A percentile compares a stretch with the other conserved stretches of the same genome.
phyloP scores from a whole-genome alignment of 2,888 invertebrate genomes.

The Eupithecia inturbata region DNA sequence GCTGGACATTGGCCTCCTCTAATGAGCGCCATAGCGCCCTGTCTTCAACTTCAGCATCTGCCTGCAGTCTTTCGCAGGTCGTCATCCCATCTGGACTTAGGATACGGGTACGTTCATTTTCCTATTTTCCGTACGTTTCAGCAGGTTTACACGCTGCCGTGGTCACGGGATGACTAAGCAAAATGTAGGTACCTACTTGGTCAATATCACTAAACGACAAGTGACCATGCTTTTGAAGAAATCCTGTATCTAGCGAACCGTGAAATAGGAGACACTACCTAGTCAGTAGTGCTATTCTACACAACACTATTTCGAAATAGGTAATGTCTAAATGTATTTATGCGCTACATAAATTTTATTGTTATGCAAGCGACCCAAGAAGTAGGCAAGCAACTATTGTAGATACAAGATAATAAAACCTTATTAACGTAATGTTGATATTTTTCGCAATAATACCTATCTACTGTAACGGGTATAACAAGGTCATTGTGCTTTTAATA shows the following conservation, averaged over 20 bases:
- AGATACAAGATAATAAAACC: not conserved
- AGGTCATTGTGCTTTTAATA: not conserved
- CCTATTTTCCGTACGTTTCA: not conserved
- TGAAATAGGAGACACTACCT: not conserved
- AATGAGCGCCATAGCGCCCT: too few species aligned
- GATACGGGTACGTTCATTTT: not conserved
- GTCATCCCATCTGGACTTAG: too few species aligned
- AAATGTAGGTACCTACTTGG: not conserved
- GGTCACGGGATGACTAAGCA: not conserved
- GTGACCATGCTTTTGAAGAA: not conserved
- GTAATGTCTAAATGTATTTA: constrained; percentile 3
- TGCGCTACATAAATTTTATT: constrained; percentile 4
- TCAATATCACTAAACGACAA: not conserved
- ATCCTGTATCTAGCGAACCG: not conserved
- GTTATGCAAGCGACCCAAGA: not conserved
- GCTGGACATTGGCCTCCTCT: too few species aligned
- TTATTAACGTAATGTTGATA: not conserved
- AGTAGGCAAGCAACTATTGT: not conserved
- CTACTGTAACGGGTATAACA: not conserved
- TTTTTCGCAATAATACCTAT: constrained; percentile 1
- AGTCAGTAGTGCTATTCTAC: not conserved
- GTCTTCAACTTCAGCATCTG: too few species aligned
- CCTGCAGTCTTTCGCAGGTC: too few species aligned
- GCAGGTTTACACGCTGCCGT: not conserved
- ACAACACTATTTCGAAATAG: constrained; percentile 1